Conservation (phyloP, 92 coral and sea anemone species). For the Phenganax subtilis region DNA sequence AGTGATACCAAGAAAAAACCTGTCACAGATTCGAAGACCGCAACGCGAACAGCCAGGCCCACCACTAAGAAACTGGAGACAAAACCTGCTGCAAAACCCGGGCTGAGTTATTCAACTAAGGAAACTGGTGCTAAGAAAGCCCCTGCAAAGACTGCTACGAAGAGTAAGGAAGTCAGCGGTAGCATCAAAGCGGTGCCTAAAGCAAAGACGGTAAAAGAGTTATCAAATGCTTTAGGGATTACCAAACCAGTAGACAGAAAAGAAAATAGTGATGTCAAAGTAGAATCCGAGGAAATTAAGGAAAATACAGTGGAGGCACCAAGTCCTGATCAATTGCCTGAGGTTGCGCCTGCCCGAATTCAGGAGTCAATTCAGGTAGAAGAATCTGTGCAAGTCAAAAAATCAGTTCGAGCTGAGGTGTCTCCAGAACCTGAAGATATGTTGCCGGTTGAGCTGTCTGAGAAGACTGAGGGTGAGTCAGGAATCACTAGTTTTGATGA, state of each 20-base stretch:
- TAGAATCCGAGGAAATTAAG: neutral
- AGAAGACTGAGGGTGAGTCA: neutral
- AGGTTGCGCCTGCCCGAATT: conserved; percentile 5
- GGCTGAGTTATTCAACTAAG: neutral
- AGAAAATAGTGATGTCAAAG: neutral
- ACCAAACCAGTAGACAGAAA: conserved; percentile 8
- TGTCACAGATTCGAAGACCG: conserved; percentile 8
- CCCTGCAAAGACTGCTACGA: conserved; percentile 13
- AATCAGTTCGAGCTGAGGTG: neutral
- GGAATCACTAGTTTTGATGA: neutral
- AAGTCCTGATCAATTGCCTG: neutral
- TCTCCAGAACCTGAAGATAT: neutral
- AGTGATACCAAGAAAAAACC: conserved; percentile 3
- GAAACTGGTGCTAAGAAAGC: conserved; percentile 26
- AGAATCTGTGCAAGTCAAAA: conserved; percentile 9
- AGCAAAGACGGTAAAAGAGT: conserved; percentile 33
- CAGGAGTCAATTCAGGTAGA: neutral
- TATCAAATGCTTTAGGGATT: conserved; percentile 36
- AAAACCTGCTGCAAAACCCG: conserved; percentile 12
- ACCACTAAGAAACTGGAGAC: conserved; percentile 23
- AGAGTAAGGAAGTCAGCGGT: conserved; percentile 12
- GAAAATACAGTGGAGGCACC: neutral
- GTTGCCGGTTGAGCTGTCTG: neutral
- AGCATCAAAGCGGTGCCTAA: conserved; percentile 6
- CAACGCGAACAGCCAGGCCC: neutral